phyloP scores from a whole-genome alignment of 2,113 vertebrate species.

The Hyla sarda region DNA sequence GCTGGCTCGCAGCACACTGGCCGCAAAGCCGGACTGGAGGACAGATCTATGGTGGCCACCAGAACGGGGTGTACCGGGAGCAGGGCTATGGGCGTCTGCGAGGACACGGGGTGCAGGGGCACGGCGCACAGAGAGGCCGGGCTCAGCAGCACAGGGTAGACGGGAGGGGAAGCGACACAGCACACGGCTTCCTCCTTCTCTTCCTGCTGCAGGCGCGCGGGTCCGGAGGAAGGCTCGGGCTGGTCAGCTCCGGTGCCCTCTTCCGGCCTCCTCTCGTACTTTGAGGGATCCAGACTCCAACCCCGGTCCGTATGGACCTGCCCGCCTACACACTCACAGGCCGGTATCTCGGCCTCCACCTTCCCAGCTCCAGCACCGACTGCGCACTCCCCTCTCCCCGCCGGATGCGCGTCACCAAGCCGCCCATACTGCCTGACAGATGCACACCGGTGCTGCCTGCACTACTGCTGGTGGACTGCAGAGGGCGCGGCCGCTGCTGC shows the following conservation, averaged over 20 bases:
- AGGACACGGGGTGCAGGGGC: background rate
- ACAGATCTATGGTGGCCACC: conserved; percentile 9
- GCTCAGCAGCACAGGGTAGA: conserved; percentile 6
- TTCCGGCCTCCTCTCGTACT: conserved; percentile 47
- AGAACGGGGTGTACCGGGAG: background rate
- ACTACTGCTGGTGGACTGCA: background rate
- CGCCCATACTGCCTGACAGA: conserved; percentile 12
- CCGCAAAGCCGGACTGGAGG: background rate
- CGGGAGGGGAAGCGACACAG: background rate
- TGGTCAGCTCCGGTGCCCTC: conserved; percentile 46
- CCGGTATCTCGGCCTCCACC: conserved; percentile 6
- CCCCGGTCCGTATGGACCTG: conserved; percentile 47
- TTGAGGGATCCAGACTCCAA: conserved; percentile 56
- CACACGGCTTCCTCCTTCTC: background rate
- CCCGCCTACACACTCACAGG: conserved; percentile 1
- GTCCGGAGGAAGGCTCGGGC: conserved; percentile 38
- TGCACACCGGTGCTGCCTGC: background rate
- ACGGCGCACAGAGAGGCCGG: conserved; percentile 1
- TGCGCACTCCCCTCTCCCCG: conserved; percentile 20
- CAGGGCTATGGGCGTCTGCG: background rate
- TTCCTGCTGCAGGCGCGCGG: background rate
- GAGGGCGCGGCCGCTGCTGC: background rate
- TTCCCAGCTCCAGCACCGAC: background rate
- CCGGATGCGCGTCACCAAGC: conserved; percentile 49
- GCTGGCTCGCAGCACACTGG: conserved; percentile 6